Conservation (phyloP, 1,140 invertebrate genomes). For the Cheumatopsyche charites region DNA sequence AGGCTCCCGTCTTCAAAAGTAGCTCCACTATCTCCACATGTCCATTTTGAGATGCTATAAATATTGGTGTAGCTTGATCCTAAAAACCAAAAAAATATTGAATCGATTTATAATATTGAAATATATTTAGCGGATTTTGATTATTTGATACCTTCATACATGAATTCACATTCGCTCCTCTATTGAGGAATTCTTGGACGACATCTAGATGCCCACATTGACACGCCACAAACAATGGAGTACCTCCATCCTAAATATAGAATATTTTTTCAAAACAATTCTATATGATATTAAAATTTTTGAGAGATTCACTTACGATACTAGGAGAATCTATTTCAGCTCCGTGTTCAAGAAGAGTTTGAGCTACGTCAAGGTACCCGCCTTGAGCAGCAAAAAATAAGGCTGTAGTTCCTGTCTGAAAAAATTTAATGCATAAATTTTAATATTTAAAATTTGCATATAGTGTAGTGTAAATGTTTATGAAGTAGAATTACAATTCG, state of each 20-base stretch:
- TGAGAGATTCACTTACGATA: conserved; percentile 66
- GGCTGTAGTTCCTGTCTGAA: conserved; percentile 87
- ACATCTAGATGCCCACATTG: conserved; percentile 90
- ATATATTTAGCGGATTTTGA: not conserved
- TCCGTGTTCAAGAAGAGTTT: conserved; percentile 75
- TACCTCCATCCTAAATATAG: conserved; percentile 84
- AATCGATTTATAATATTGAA: not conserved
- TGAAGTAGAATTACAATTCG: conserved; percentile 70
- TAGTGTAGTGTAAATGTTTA: not conserved
- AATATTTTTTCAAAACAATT: not conserved
- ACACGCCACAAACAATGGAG: conserved; percentile 88
- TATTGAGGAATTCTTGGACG: conserved; percentile 77
- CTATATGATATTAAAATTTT: not conserved
- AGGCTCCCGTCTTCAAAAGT: conserved; percentile 72
- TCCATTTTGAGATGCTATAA: conserved; percentile 90
- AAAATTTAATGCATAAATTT: conserved; percentile 42
- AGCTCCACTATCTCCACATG: conserved; percentile 76
- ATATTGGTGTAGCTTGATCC: conserved; percentile 87
- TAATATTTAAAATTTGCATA: not conserved
- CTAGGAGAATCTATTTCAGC: conserved; percentile 81
- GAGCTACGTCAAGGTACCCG: conserved; percentile 83
- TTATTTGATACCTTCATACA: conserved; percentile 77
- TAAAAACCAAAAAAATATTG: conserved; percentile 54
- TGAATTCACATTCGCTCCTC: conserved; percentile 81
- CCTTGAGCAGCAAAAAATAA: conserved; percentile 92